phyloP scores from a whole-genome alignment of 1,140 invertebrate genomes.

The Drosophila micromelanica region DNA sequence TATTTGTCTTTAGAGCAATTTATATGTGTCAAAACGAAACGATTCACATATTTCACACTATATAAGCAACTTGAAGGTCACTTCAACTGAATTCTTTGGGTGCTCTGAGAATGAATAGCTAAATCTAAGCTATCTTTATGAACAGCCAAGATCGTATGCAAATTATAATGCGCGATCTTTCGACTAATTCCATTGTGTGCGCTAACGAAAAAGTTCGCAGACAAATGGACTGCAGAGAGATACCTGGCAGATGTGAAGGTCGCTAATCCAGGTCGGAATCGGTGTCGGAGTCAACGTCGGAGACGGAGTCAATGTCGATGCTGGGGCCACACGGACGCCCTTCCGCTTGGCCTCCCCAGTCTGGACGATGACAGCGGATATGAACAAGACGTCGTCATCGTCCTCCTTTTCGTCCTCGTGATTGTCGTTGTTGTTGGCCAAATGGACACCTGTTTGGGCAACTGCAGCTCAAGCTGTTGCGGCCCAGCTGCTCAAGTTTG shows the following conservation, averaged over 20 bases:
- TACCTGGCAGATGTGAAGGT: constrained; percentile 39
- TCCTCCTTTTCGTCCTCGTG: neutral
- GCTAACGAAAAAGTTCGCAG: constrained; percentile 5
- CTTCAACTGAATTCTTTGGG: constrained; percentile 1
- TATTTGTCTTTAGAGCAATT: neutral
- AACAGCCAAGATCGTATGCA: constrained; percentile 25
- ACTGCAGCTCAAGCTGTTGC: constrained; percentile 56
- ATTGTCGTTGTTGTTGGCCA: constrained; percentile 26
- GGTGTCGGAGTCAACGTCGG: constrained; percentile 1
- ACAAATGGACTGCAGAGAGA: constrained; percentile 33
- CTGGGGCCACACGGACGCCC: constrained; percentile 33
- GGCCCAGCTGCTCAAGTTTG: constrained; percentile 60
- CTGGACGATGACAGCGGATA: constrained; percentile 58
- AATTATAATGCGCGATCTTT: constrained; percentile 32
- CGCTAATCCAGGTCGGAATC: constrained; percentile 16
- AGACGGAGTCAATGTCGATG: neutral
- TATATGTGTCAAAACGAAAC: neutral
- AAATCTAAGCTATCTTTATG: constrained; percentile 4
- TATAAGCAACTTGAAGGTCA: constrained; percentile 6
- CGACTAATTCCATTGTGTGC: constrained; percentile 41
- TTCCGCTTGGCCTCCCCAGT: constrained; percentile 51
- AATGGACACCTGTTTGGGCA: constrained; percentile 56
- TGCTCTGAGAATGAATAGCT: constrained; percentile 2
- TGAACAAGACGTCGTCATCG: constrained; percentile 48
- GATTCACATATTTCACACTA: neutral